Percentiles rank a stretch among this genome's conserved stretches.
Evolutionary conservation across 1,140 invertebrate species (phyloP).

Genomic region (Drosophila albomicans): DNA sequence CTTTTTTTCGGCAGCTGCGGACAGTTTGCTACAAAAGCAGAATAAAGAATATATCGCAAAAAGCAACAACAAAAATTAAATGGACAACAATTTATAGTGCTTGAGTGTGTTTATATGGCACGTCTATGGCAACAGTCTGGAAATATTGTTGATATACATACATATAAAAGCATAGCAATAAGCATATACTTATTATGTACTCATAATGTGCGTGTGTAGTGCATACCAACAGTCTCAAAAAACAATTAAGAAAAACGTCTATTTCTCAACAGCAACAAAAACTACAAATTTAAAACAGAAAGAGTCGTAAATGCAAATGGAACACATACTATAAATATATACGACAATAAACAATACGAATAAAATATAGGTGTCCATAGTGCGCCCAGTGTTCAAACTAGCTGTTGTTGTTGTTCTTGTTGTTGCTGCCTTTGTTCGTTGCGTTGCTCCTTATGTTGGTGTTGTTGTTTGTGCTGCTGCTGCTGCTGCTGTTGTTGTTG

Average conservation of each 20-base stretch:
- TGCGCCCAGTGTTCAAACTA: slow-evolving; percentile 41
- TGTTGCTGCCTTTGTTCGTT: slow-evolving; percentile 70
- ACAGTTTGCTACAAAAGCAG: slow-evolving; percentile 41
- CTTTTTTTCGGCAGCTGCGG: slow-evolving; percentile 63
- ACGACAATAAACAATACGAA: slow-evolving; percentile 21
- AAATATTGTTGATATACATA: slow-evolving; percentile 1
- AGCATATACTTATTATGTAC: slow-evolving; percentile 1
- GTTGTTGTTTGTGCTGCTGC: slow-evolving; percentile 56
- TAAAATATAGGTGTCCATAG: slow-evolving; percentile 43
- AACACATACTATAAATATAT: slow-evolving; percentile 21
- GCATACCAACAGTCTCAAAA: slow-evolving; percentile 3
- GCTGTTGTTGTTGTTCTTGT: slow-evolving; percentile 53
- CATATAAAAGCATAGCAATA: background rate
- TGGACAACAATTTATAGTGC: background rate
- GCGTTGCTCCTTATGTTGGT: slow-evolving; percentile 42
- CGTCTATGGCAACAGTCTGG: slow-evolving; percentile 10
- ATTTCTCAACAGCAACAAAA: background rate
- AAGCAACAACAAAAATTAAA: slow-evolving; percentile 6
- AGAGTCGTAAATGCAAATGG: slow-evolving; percentile 4
- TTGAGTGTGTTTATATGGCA: background rate
- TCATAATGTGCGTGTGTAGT: background rate
- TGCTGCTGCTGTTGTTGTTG: slow-evolving; percentile 74
- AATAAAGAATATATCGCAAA: slow-evolving; percentile 8
- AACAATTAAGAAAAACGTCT: slow-evolving; percentile 10
- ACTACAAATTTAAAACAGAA: background rate